A percentile compares a stretch with the other conserved stretches of the same genome.
phyloP scores from a whole-genome alignment of 2,797 vertebrate genomes.

The Anableps anableps region DNA sequence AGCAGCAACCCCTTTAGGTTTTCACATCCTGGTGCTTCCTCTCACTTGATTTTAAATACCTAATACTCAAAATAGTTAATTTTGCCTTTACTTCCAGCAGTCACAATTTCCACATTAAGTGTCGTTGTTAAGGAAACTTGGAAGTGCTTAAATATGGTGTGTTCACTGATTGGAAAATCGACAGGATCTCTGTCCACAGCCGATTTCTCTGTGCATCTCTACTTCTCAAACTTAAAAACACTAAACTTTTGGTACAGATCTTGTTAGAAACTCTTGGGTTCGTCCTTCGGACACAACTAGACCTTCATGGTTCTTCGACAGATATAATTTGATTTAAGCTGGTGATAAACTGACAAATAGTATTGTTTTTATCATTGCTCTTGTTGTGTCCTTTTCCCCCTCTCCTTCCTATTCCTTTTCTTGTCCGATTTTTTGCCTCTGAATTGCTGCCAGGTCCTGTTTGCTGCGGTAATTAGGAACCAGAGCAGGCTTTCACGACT shows the following conservation, averaged over 20 bases:
- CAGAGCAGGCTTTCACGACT: conserved; percentile 78
- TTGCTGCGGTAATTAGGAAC: conserved; percentile 84
- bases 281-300: conserved; percentile 66
- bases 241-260: conserved; percentile 57
- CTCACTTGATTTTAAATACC: background rate
- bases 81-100: background rate
- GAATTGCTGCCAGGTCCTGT: conserved; percentile 79
- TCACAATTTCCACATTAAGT: background rate
- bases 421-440: conserved; percentile 62
- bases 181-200: background rate
- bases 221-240: conserved; percentile 66
- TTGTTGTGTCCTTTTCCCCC: conserved; percentile 50
- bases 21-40: background rate
- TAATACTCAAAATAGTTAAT: background rate
- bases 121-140: background rate
- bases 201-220: conserved; percentile 11
- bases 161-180: background rate
- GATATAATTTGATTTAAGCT: conserved; percentile 73
- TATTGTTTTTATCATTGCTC: conserved; percentile 62
- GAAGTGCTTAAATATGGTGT: too few species aligned
- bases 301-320: conserved; percentile 61
- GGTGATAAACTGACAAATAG: conserved; percentile 52
- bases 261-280: conserved; percentile 53
- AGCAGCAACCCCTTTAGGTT: too few species aligned
- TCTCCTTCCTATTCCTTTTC: conserved; percentile 49